Evolutionary conservation across 2,888 invertebrate species (phyloP).

Genomic region (Lacanobia oleracea): DNA sequence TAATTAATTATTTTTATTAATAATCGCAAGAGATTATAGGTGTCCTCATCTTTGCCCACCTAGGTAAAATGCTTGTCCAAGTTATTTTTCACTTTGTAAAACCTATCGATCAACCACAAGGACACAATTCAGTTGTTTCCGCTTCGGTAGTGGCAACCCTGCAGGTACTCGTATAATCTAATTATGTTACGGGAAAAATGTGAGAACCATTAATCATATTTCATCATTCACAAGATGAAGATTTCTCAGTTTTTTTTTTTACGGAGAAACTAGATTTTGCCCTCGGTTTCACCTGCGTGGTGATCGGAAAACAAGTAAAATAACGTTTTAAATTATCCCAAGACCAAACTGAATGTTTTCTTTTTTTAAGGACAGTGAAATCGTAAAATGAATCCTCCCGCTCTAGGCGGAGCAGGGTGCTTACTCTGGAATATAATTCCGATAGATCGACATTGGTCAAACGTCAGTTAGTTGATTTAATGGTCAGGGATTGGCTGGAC

Average conservation of each 20-base stretch:
- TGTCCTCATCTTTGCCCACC: not conserved
- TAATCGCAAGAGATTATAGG: not conserved
- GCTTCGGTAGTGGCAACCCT: slow-evolving; percentile 57
- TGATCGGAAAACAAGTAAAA: not conserved
- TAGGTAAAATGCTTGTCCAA: slow-evolving; percentile 7
- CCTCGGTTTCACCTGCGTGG: not conserved
- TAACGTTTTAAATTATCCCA: no score
- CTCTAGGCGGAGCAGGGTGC: no score
- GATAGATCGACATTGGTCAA: no score
- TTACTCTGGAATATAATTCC: no score
- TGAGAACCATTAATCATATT: slow-evolving; percentile 81
- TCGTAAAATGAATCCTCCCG: no score
- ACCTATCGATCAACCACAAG: slow-evolving; percentile 50
- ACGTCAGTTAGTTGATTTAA: no score
- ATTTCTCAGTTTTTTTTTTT: slow-evolving; percentile 45
- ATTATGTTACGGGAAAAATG: slow-evolving; percentile 74
- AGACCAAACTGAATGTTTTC: no score
- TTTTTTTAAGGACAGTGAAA: no score
- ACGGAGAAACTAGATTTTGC: not conserved
- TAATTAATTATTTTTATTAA: no score
- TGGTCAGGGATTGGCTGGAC: no score
- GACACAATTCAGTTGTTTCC: slow-evolving; percentile 56
- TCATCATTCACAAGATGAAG: slow-evolving; percentile 75
- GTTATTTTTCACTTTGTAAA: slow-evolving; percentile 35
- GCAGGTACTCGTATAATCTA: slow-evolving; percentile 71